These are phyloP conservation scores for Caenorhabditis sp. DNA, from an alignment of 2,888 invertebrate species.

Conservation along the genomic window DNA sequence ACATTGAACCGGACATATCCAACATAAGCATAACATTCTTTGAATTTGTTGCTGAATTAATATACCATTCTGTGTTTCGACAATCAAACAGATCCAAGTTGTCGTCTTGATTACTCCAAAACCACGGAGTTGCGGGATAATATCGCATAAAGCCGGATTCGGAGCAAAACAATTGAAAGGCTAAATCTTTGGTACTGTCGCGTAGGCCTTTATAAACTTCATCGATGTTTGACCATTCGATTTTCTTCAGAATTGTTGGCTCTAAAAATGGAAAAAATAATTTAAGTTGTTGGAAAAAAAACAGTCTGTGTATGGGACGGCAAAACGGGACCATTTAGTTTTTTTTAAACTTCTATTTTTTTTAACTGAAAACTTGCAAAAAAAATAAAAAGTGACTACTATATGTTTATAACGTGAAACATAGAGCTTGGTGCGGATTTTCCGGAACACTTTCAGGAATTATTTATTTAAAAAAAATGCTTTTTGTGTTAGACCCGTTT, in stretches of 20 bases:
- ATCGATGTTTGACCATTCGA: slow-evolving; percentile 87
- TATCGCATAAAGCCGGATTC: slow-evolving; percentile 89
- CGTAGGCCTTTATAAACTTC: slow-evolving; percentile 75
- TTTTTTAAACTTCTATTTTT: too few species aligned
- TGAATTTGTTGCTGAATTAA: slow-evolving; percentile 95
- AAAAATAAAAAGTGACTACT: too few species aligned
- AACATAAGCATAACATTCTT: slow-evolving; percentile 95
- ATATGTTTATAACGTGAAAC: too few species aligned
- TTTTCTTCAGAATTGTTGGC: slow-evolving; percentile 85
- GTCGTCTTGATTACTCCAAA: slow-evolving; percentile 65
- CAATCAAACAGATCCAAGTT: slow-evolving; percentile 84
- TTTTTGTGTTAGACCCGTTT: too few species aligned
- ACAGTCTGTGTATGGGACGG: too few species aligned
- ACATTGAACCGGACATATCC: slow-evolving; percentile 76
- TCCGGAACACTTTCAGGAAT: too few species aligned
- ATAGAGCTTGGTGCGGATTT: too few species aligned
- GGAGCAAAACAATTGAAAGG: slow-evolving; percentile 97
- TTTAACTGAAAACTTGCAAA: too few species aligned
- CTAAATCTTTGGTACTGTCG: slow-evolving; percentile 67
- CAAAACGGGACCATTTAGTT: too few species aligned
- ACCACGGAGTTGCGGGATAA: slow-evolving; percentile 78
- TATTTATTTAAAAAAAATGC: too few species aligned
- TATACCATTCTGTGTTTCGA: slow-evolving; percentile 78
- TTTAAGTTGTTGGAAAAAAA: too few species aligned
- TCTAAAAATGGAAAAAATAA: too few species aligned